Conservation (phyloP, 2,888 invertebrate genomes). For the Gortyna flavago region DNA sequence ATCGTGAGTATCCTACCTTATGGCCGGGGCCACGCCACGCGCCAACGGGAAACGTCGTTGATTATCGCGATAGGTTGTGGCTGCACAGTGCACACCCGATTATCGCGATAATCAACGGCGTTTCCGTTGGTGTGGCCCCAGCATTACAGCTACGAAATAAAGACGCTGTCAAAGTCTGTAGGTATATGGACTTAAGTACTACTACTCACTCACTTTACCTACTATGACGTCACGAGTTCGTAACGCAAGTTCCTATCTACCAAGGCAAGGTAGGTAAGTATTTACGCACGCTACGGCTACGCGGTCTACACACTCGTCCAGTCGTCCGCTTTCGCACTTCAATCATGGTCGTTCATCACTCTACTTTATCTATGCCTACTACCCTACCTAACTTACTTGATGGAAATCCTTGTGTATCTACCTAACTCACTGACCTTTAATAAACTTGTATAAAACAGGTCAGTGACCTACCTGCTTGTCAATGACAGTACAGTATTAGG, state of each 20-base stretch:
- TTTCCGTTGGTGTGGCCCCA: too few relatives aligned
- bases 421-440: too few relatives aligned
- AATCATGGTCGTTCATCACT: slow-evolving; percentile 7
- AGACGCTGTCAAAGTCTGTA: neutral
- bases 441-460: too few relatives aligned
- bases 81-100: too few relatives aligned
- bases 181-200: neutral
- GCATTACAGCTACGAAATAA: neutral
- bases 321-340: slow-evolving; percentile 1
- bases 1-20: neutral
- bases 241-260: neutral
- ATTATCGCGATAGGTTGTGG: too few relatives aligned
- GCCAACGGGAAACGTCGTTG: too few relatives aligned
- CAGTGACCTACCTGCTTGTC: neutral
- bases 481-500: neutral
- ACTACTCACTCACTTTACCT: neutral
- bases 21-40: too few relatives aligned
- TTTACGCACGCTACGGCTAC: slow-evolving; percentile 1
- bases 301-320: neutral
- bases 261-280: neutral
- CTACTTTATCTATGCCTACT: slow-evolving; percentile 6
- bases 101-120: too few relatives aligned
- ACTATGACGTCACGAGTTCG: slow-evolving; percentile 12
- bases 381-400: slow-evolving; percentile 13
- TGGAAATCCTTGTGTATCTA: slow-evolving; percentile 6